Percentiles rank a stretch among this genome's conserved stretches.
Evolutionary conservation across 2,888 invertebrate species (phyloP).

Genomic region (Drosophila leonis): DNA sequence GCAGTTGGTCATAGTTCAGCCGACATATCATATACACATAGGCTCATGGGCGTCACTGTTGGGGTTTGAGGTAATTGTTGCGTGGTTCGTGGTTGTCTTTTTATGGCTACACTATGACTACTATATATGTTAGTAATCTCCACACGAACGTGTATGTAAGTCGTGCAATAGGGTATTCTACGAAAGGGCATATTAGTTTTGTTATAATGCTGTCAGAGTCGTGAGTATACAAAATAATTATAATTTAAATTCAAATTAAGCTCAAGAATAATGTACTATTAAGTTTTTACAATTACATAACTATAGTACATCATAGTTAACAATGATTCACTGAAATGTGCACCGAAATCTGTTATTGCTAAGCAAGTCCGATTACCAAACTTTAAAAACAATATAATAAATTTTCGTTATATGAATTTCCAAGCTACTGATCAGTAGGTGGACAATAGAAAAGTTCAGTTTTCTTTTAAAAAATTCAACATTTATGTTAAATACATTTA

Average conservation of each 20-base stretch:
- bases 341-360: no score
- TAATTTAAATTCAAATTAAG: background rate
- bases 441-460: background rate
- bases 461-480: conserved; percentile 2
- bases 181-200: background rate
- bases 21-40: background rate
- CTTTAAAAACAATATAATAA: no score
- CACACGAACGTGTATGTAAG: conserved; percentile 3
- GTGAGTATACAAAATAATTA: background rate
- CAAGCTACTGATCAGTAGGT: no score
- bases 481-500: conserved; percentile 28
- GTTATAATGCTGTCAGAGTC: background rate
- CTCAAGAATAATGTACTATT: background rate
- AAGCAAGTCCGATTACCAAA: no score
- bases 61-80: conserved; percentile 35
- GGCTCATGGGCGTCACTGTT: conserved; percentile 5
- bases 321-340: no score
- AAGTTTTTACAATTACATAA: background rate
- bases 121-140: background rate
- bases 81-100: conserved; percentile 36
- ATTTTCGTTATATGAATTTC: no score
- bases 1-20: conserved; percentile 3
- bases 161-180: background rate
- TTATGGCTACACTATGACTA: background rate
- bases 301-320: no score